Conservation (phyloP, 2,797 vertebrate genomes). For the Syngnathus rostellatus region DNA sequence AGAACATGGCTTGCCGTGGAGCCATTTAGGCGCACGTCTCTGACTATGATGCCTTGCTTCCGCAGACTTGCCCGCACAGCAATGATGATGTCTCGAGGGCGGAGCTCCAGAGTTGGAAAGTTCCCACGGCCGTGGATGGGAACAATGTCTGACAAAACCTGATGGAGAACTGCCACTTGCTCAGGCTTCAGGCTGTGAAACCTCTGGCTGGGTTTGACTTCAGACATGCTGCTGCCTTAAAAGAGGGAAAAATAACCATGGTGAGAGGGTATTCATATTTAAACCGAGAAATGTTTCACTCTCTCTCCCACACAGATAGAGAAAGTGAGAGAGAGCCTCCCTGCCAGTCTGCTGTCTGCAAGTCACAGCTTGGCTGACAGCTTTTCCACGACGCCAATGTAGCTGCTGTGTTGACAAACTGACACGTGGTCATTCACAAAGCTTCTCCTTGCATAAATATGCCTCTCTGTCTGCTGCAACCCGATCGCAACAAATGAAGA, state of each 20-base stretch:
- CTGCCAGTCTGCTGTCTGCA: constrained; percentile 49
- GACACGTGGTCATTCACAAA: constrained; percentile 40
- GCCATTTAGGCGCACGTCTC: constrained; percentile 88
- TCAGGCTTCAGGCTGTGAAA: constrained; percentile 88
- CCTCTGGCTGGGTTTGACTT: constrained; percentile 72
- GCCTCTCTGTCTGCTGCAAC: constrained; percentile 10
- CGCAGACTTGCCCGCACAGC: constrained; percentile 80
- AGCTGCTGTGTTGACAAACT: constrained; percentile 50
- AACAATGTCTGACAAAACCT: constrained; percentile 84
- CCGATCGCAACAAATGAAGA: constrained; percentile 28
- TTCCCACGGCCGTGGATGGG: constrained; percentile 93
- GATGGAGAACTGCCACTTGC: constrained; percentile 85
- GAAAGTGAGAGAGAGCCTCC: constrained; percentile 27
- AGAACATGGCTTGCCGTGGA: constrained; percentile 95
- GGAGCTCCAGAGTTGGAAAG: constrained; percentile 92
- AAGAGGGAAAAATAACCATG: constrained; percentile 8
- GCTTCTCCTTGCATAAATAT: constrained; percentile 41
- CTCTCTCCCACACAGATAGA: constrained; percentile 20
- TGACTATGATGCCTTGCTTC: constrained; percentile 77
- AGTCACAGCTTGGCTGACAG: constrained; percentile 66
- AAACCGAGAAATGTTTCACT: neutral
- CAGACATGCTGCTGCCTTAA: constrained; percentile 75
- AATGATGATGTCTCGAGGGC: constrained; percentile 86
- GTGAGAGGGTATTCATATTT: constrained; percentile 21
- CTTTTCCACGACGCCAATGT: constrained; percentile 60